These are phyloP conservation scores for Sycobia sp. DNA, from an alignment of 1,140 invertebrate genomes.

Conservation along the genomic window DNA sequence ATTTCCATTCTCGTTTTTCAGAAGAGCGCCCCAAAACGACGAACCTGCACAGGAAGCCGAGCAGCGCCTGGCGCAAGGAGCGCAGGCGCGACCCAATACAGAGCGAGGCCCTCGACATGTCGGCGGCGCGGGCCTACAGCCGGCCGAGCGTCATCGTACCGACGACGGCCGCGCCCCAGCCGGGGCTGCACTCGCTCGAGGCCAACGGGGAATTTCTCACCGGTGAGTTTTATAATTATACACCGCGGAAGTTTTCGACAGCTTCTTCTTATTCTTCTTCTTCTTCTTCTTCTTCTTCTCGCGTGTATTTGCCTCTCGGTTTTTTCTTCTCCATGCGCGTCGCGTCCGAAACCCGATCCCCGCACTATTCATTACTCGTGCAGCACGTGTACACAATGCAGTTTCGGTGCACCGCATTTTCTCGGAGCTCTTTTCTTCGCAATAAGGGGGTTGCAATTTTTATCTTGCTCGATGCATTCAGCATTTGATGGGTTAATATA, in stretches of 20 bases:
- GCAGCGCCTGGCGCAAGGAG: slow-evolving; percentile 58
- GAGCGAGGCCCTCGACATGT: slow-evolving; percentile 59
- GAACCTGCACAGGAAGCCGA: slow-evolving; percentile 56
- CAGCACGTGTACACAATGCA: no score
- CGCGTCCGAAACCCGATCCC: no score
- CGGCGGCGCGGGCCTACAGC: slow-evolving; percentile 45
- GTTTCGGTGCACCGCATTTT: no score
- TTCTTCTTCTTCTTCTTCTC: neutral
- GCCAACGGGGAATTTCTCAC: slow-evolving; percentile 42
- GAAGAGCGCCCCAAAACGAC: slow-evolving; percentile 57
- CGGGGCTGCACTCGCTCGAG: slow-evolving; percentile 11
- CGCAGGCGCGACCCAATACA: slow-evolving; percentile 60
- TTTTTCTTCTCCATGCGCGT: no score
- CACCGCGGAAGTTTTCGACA: no score
- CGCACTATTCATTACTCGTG: no score
- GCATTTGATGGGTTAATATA: no score
- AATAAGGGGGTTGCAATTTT: no score
- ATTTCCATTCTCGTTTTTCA: slow-evolving; percentile 41
- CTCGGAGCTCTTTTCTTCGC: no score
- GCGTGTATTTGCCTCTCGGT: no score
- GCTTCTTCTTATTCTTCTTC: no score
- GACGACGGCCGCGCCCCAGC: slow-evolving; percentile 41
- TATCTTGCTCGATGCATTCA: no score
- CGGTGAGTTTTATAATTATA: slow-evolving; percentile 14
- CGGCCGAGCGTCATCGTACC: slow-evolving; percentile 60